Conservation (phyloP, 2,888 invertebrate species). For the Ectemnius lituratus region DNA sequence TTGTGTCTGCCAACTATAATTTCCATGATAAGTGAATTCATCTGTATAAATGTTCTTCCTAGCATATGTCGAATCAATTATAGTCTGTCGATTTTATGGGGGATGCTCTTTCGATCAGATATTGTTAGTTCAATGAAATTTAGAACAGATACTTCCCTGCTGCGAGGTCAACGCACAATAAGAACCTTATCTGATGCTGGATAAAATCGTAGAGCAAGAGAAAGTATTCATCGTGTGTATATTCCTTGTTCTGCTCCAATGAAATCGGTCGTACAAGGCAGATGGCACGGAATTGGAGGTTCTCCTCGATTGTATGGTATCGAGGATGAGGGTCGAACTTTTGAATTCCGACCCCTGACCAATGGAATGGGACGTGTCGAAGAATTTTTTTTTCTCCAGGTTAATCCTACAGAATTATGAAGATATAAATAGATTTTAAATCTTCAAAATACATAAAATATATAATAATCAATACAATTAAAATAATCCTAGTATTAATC, state of each 20-base stretch:
- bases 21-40: background rate
- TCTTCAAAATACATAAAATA: no score
- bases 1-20: conserved; percentile 20
- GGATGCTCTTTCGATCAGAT: conserved; percentile 4
- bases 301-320: background rate
- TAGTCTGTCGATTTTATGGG: conserved; percentile 1
- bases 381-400: no score
- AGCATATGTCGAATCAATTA: conserved; percentile 49
- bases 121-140: conserved; percentile 26
- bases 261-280: conserved; percentile 22
- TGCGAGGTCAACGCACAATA: conserved; percentile 11
- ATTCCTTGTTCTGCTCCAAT: background rate
- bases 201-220: conserved; percentile 7
- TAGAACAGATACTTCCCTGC: conserved; percentile 14
- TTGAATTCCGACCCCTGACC: background rate
- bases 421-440: no score
- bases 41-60: background rate
- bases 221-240: conserved; percentile 18
- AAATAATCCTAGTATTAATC: no score
- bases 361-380: no score
- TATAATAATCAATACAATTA: no score
- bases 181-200: conserved; percentile 27
- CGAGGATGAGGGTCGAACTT: conserved; percentile 2
- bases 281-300: conserved; percentile 33
- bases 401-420: no score